Evolutionary conservation across 2,888 invertebrate species (phyloP).

Genomic region (Embidobia sp.): DNA sequence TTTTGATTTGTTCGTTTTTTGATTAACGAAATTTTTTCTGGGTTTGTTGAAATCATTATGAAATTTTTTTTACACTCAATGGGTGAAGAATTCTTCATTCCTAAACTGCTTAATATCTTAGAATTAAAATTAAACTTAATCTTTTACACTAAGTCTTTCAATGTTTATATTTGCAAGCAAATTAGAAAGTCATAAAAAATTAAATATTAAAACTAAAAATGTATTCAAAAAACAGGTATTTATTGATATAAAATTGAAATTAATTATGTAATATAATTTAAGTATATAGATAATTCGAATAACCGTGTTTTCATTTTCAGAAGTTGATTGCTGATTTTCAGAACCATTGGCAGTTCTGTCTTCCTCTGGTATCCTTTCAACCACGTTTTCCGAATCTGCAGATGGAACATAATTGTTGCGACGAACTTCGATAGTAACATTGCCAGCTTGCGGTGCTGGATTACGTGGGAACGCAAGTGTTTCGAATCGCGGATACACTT

Average conservation of each 20-base stretch:
- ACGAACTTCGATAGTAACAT: constrained; percentile 69
- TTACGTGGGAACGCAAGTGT: constrained; percentile 2
- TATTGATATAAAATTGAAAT: background rate
- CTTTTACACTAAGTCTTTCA: too few relatives aligned
- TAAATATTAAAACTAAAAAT: too few relatives aligned
- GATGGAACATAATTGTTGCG: constrained; percentile 67
- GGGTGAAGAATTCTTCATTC: too few relatives aligned
- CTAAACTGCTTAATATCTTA: too few relatives aligned
- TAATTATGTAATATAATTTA: background rate
- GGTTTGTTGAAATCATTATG: too few relatives aligned
- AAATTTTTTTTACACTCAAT: too few relatives aligned
- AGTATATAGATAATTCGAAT: constrained; percentile 40
- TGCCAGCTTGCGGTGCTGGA: constrained; percentile 61
- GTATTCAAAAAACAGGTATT: too few relatives aligned
- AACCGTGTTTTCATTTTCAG: constrained; percentile 81
- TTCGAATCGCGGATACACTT: too few relatives aligned
- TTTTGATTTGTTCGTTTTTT: too few relatives aligned
- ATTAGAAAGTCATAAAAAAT: too few relatives aligned
- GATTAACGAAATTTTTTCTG: background rate
- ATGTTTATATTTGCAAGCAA: too few relatives aligned
- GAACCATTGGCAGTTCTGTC: constrained; percentile 36
- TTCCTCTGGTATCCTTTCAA: constrained; percentile 64
- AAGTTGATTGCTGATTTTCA: constrained; percentile 14
- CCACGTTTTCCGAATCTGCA: constrained; percentile 56
- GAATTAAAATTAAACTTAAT: too few relatives aligned